A percentile compares a stretch with the other conserved stretches of the same genome.
These are phyloP conservation scores for Drosophila imparisetae DNA, from an alignment of 2,888 invertebrate genomes.

Conservation along the genomic window DNA sequence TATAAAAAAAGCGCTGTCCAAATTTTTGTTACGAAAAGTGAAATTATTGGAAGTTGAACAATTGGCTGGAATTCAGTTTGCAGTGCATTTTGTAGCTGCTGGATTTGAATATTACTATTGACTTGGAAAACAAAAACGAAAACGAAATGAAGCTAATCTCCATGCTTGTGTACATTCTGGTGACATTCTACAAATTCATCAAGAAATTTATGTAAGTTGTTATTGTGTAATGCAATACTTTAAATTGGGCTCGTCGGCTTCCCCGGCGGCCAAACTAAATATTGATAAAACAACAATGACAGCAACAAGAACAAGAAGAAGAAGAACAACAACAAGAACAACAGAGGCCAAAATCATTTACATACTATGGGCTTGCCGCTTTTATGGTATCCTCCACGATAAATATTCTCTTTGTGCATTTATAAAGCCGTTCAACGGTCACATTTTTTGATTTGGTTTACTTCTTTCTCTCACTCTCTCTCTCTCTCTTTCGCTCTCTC, in stretches of 20 bases:
- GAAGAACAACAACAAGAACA: constrained; percentile 1
- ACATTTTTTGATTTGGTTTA: constrained; percentile 39
- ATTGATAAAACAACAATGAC: constrained; percentile 57
- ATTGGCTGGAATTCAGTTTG: constrained; percentile 2
- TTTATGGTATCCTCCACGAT: constrained; percentile 25
- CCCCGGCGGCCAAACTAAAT: constrained; percentile 9
- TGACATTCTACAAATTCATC: constrained; percentile 72
- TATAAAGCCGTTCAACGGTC: constrained; percentile 17
- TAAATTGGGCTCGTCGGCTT: constrained; percentile 10
- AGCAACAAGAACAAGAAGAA: constrained; percentile 6
- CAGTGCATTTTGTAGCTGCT: constrained; percentile 15
- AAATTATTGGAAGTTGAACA: neutral
- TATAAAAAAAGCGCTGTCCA: neutral
- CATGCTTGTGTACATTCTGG: constrained; percentile 63
- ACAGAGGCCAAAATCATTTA: constrained; percentile 19
- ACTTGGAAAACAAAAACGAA: constrained; percentile 1
- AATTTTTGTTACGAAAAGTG: constrained; percentile 17
- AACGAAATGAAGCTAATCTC: constrained; percentile 67
- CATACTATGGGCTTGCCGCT: constrained; percentile 34
- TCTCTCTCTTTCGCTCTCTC: too few relatives aligned
- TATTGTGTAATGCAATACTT: constrained; percentile 28
- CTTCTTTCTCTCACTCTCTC: neutral
- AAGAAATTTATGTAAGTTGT: constrained; percentile 71
- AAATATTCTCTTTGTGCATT: constrained; percentile 25
- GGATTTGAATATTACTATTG: neutral